Percentiles rank a stretch among this genome's conserved stretches.
Conservation (phyloP, 2,797 vertebrate species). For the Aulostomus chinensis region DNA sequence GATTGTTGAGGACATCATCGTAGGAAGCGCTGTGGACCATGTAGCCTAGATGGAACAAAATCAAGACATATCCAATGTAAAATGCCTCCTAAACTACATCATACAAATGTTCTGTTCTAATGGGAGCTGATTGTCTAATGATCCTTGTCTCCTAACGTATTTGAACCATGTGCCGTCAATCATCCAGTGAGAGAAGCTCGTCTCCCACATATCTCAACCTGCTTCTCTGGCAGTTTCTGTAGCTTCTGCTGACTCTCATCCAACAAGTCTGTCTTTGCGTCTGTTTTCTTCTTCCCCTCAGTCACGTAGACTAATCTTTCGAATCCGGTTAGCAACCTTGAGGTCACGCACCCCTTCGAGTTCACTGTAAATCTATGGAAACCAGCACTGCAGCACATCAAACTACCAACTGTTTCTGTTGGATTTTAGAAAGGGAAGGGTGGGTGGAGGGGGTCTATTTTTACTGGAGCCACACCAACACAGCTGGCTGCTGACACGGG, state of each 20-base stretch:
- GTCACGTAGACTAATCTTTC: slow-evolving; percentile 35
- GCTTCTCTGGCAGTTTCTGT: slow-evolving; percentile 15
- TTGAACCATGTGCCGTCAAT: too few species aligned
- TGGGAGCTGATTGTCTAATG: too few species aligned
- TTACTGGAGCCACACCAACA: slow-evolving; percentile 55
- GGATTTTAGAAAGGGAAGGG: slow-evolving; percentile 24
- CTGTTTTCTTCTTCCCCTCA: slow-evolving; percentile 28
- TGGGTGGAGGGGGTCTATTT: slow-evolving; percentile 55
- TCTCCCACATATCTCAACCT: slow-evolving; percentile 8
- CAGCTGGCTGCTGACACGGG: slow-evolving; percentile 59
- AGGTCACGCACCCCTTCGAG: slow-evolving; percentile 34
- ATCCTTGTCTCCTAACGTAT: too few species aligned
- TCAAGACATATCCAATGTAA: too few species aligned
- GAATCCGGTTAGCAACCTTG: slow-evolving; percentile 29
- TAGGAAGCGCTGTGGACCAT: slow-evolving; percentile 96
- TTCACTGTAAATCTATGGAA: slow-evolving; percentile 28
- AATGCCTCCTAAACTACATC: too few species aligned
- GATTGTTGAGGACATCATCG: slow-evolving; percentile 94
- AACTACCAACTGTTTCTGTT: slow-evolving; percentile 50
- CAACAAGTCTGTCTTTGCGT: slow-evolving; percentile 21
- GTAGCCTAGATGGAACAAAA: slow-evolving; percentile 82
- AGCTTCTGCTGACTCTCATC: slow-evolving; percentile 3
- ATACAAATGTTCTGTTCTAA: too few species aligned
- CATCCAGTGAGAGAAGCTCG: slow-evolving; percentile 12
- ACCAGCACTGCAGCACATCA: slow-evolving; percentile 34